Evolutionary conservation across 2,113 vertebrate species (phyloP).

Genomic region (Cyprinodon variegatus): DNA sequence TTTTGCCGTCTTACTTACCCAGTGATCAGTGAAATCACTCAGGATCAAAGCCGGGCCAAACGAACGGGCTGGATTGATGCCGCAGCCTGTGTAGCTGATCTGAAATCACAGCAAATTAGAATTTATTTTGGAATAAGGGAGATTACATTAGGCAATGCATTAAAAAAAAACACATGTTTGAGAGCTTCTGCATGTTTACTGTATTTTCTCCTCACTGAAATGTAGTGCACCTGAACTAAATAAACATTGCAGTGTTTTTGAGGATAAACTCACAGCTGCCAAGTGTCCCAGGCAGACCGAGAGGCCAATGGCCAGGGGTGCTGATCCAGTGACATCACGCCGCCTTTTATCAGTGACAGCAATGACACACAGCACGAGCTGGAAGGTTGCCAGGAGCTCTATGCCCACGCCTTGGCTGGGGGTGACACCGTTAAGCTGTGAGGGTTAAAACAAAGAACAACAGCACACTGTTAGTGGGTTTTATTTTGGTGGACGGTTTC

Average conservation of each 20-base stretch:
- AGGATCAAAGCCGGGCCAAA: constrained; percentile 90
- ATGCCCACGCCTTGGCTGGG: constrained; percentile 90
- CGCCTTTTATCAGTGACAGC: constrained; percentile 93
- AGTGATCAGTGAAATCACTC: constrained; percentile 88
- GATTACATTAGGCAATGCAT: background rate
- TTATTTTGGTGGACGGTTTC: constrained; percentile 38
- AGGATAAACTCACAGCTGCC: constrained; percentile 85
- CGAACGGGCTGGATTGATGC: constrained; percentile 97
- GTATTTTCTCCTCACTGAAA: background rate
- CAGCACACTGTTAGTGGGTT: constrained; percentile 43
- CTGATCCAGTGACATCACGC: constrained; percentile 88
- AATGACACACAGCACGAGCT: constrained; percentile 94
- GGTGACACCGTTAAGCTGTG: constrained; percentile 78
- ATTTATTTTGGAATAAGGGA: background rate
- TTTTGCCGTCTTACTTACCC: constrained; percentile 81
- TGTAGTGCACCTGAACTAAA: background rate
- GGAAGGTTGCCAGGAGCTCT: constrained; percentile 93
- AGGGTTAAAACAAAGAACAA: constrained; percentile 40
- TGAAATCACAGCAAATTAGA: constrained; percentile 54
- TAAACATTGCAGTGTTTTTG: constrained; percentile 4
- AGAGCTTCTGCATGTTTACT: background rate
- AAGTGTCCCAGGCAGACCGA: constrained; percentile 94
- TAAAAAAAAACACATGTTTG: background rate
- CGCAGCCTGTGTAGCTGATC: constrained; percentile 97
- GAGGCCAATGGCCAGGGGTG: constrained; percentile 92